Base-by-base conservation (phyloP, 2,888 invertebrate species). In the Lissonota sp. region DNA sequence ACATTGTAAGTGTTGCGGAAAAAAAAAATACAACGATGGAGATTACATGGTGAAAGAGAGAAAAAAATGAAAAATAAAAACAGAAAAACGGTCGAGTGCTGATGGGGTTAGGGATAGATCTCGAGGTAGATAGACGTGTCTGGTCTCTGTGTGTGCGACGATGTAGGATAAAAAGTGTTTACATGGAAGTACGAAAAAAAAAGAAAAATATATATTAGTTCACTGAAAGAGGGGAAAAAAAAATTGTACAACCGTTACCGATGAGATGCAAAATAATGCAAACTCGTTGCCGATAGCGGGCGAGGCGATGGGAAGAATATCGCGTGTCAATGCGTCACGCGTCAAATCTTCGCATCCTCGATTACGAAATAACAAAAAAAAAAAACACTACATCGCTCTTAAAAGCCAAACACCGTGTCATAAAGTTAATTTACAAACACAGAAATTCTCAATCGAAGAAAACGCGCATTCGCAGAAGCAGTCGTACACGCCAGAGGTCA, bases 291-390 rank as follows among this genome's bases (percentile, higher is more conserved):
- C 49, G 69, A 39, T 55, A 63, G 60, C 26, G 60, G 49, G 14
- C 5, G 37, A 6, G 46, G 6, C 40, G 40, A n/a, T 67, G 69
- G 64, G 63, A 62, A 76, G 39, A 49, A 75, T 51, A 84, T 84
- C 83, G 84, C 83, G 83, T 84, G 84, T 83, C 72, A 58, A 70
- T 76, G 75, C 77, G 79, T 83, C 79, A 83, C 80, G 79, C 83
- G 80, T 84, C 79, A 74, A 82, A 84, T 84, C 83, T 55, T 67
- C 83, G 82, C 80, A 53, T 14, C 75, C 82, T 78, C 83, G 72
- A 79, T 86, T 84, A 80, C 84, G 86, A 87, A 87, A 87, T 82
- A 83, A 85, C 83, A 80, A 85, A 85, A 87, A 26, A 26, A 26
- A 26, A 26, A 26, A 26, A 26, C 3, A 87, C 83, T 84, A 79